Evolutionary conservation across 2,797 vertebrate genomes (phyloP).

Genomic region (Pantherophis alleghaniensis): DNA sequence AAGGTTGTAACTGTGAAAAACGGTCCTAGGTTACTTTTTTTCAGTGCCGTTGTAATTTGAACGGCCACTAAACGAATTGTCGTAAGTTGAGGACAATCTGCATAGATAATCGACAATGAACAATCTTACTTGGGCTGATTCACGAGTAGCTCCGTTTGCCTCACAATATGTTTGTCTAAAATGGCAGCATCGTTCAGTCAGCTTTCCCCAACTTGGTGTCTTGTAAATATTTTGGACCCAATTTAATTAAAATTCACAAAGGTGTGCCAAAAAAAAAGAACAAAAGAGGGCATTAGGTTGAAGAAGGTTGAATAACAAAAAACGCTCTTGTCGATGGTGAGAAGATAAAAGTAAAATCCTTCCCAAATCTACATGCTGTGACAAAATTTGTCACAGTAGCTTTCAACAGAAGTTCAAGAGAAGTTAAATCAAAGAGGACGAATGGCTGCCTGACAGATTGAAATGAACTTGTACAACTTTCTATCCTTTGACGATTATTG

Average conservation of each 20-base stretch:
- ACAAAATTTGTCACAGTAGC: constrained; percentile 11
- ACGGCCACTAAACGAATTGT: too few species aligned
- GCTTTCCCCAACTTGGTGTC: not conserved
- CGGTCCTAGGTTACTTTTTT: too few species aligned
- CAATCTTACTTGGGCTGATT: too few species aligned
- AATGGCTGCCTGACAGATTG: not conserved
- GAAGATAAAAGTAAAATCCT: not conserved
- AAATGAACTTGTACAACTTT: not conserved
- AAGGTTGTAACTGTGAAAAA: too few species aligned
- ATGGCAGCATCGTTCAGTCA: not conserved
- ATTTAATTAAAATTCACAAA: not conserved
- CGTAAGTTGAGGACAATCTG: too few species aligned
- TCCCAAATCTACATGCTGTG: constrained; percentile 16
- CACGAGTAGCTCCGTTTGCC: too few species aligned
- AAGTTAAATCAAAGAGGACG: not conserved
- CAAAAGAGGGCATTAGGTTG: not conserved
- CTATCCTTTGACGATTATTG: not conserved
- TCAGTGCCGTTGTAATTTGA: too few species aligned
- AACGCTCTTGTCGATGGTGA: not conserved
- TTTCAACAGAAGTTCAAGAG: constrained; percentile 26
- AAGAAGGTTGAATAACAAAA: not conserved
- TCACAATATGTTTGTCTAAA: not conserved
- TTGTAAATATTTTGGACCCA: not conserved
- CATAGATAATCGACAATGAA: too few species aligned
- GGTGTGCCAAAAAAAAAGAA: not conserved